These are phyloP conservation scores for Tenthredo mesomela DNA, from an alignment of 2,888 invertebrate genomes.

Conservation along the genomic window DNA sequence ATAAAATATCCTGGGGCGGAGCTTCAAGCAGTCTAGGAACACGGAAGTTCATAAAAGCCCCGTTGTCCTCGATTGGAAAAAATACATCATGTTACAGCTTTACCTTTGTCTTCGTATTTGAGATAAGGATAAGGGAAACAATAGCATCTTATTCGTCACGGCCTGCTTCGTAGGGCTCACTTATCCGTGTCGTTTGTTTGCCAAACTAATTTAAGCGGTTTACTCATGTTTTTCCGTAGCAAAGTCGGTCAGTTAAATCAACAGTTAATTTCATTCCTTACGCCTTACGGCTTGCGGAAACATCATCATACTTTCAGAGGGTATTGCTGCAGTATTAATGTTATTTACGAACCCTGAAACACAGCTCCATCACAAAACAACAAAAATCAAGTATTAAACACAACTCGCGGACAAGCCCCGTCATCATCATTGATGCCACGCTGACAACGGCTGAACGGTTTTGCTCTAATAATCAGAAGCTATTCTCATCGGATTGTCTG, in stretches of 20 bases:
- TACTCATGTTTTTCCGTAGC: conserved; percentile 31
- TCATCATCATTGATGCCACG: conserved; percentile 26
- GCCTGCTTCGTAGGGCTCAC: conserved; percentile 6
- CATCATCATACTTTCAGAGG: background rate
- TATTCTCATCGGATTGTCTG: conserved; percentile 45
- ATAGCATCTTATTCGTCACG: conserved; percentile 29
- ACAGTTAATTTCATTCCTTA: conserved; percentile 23
- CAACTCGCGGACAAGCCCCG: background rate
- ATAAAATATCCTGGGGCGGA: background rate
- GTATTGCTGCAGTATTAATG: background rate
- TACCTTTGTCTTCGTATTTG: background rate
- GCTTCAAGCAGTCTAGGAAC: background rate
- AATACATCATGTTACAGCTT: background rate
- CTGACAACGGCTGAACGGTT: conserved; percentile 35
- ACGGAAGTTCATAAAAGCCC: background rate
- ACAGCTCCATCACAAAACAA: background rate
- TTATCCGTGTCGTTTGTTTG: conserved; percentile 35
- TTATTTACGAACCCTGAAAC: background rate
- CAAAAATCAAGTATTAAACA: background rate
- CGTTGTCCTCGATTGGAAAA: conserved; percentile 14
- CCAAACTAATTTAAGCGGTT: conserved; percentile 36
- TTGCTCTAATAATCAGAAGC: conserved; percentile 51
- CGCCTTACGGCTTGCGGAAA: background rate
- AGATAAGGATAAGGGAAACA: conserved; percentile 29
- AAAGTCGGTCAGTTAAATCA: conserved; percentile 40